Evolutionary conservation across 1,140 invertebrate genomes (phyloP).

Genomic region (Saccostrea glomerata): DNA sequence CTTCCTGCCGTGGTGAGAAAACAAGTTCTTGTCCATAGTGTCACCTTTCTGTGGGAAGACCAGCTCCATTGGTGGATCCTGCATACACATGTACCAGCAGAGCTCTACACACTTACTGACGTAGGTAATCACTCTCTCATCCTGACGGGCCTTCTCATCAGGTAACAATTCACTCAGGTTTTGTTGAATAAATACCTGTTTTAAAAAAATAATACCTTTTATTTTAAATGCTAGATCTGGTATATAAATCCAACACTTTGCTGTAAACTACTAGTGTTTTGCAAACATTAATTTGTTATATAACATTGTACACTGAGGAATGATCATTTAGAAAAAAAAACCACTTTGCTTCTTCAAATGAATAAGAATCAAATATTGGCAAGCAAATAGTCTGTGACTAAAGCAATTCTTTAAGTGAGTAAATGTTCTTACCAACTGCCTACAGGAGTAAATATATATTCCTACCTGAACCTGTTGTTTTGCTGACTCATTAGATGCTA

Average conservation of each 20-base stretch:
- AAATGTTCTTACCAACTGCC: too few species aligned
- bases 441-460: too few species aligned
- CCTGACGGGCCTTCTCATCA: background rate
- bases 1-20: constrained; percentile 3
- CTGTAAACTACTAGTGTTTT: background rate
- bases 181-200: constrained; percentile 22
- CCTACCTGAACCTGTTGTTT: background rate
- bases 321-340: too few species aligned
- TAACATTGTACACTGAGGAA: too few species aligned
- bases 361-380: too few species aligned
- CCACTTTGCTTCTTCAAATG: too few species aligned
- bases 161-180: background rate
- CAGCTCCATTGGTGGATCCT: constrained; percentile 41
- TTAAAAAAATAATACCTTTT: background rate
- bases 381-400: too few species aligned
- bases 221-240: too few species aligned
- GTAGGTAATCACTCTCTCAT: background rate
- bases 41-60: background rate
- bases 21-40: background rate
- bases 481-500: background rate
- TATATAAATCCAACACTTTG: too few species aligned
- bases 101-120: constrained; percentile 25
- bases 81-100: constrained; percentile 40
- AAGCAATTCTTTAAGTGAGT: too few species aligned
- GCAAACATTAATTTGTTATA: too few species aligned